A percentile compares a stretch with the other conserved stretches of the same genome.
phyloP scores from a whole-genome alignment of 2,113 vertebrate genomes.

The Telmatochromis sp. region DNA sequence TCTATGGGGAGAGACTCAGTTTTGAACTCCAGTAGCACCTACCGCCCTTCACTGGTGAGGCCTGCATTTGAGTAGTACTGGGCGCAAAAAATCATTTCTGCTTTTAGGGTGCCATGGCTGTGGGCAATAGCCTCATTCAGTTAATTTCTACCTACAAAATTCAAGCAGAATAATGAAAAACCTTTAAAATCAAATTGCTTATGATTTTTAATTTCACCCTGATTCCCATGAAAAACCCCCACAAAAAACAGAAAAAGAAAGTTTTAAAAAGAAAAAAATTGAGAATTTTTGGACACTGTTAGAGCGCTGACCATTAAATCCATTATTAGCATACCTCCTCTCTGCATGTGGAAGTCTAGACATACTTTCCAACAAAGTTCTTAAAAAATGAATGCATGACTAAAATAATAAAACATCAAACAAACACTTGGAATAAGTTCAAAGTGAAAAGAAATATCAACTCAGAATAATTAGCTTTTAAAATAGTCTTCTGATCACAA shows the following conservation, averaged over 20 bases:
- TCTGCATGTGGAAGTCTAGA: neutral
- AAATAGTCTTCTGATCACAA: neutral
- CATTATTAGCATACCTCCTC: neutral
- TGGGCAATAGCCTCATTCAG: neutral
- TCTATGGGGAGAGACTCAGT: neutral
- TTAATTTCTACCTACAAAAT: neutral
- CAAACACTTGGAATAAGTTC: neutral
- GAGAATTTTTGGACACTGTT: neutral
- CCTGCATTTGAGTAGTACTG: neutral
- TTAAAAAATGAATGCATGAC: neutral
- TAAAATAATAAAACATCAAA: neutral
- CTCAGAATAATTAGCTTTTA: neutral
- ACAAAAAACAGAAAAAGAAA: neutral
- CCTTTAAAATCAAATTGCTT: neutral
- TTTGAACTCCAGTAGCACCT: neutral
- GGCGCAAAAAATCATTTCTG: neutral
- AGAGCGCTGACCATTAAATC: neutral
- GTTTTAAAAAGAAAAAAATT: neutral
- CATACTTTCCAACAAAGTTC: neutral
- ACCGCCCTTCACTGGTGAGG: neutral
- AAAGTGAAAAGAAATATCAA: neutral
- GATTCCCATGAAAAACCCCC: fast-evolving
- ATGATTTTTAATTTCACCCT: neutral
- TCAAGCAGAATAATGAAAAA: neutral
- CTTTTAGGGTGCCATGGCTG: neutral